phyloP scores from a whole-genome alignment of 2,113 vertebrate species.

The Coreoperca whiteheadi region DNA sequence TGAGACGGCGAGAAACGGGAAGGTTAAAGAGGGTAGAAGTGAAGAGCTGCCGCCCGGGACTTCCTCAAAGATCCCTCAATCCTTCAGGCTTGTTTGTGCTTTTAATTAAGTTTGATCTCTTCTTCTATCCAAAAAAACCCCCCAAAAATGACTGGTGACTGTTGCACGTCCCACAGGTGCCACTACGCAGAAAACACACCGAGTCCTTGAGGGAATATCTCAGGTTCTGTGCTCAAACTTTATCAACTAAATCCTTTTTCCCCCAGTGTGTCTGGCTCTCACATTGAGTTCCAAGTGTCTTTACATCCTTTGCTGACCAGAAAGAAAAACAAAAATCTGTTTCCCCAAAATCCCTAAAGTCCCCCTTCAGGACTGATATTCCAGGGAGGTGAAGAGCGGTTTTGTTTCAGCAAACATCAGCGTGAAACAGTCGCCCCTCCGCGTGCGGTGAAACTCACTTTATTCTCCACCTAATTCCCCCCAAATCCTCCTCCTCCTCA shows the following conservation, averaged over 20 bases:
- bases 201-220: neutral
- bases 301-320: neutral
- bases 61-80: neutral
- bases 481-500: neutral
- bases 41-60: neutral
- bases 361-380: conserved; percentile 12
- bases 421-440: neutral
- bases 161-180: neutral
- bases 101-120: neutral
- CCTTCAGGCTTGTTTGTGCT: neutral
- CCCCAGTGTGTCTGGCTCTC: neutral
- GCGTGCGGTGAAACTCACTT: neutral
- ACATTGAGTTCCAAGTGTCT: neutral
- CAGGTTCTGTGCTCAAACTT: neutral
- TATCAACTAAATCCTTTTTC: neutral
- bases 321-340: neutral
- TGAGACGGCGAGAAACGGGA: neutral
- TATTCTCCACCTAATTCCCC: conserved; percentile 8
- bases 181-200: neutral
- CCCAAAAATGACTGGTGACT: no score
- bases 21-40: neutral
- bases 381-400: neutral
- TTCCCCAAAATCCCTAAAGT: neutral
- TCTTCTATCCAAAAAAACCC: neutral
- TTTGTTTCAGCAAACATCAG: conserved; percentile 24